Evolutionary conservation across 2,113 vertebrate genomes (phyloP).

Genomic region (Vombatus ursinus): DNA sequence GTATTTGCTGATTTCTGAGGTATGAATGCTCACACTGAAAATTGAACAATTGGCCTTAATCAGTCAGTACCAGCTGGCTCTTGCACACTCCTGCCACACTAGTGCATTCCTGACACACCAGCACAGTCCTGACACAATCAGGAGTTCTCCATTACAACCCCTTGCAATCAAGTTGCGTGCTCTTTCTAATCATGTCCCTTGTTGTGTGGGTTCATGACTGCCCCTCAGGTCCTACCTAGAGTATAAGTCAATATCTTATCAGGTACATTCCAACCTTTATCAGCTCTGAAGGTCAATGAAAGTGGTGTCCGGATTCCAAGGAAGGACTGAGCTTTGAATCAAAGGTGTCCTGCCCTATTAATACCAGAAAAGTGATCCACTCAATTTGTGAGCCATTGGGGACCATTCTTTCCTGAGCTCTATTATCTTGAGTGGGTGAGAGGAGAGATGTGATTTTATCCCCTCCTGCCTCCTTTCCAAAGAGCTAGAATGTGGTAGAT

Average conservation of each 20-base stretch:
- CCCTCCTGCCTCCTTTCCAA: not conserved
- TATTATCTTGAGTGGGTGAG: not conserved
- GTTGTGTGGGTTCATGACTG: not conserved
- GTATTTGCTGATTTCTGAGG: not conserved
- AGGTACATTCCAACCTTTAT: not conserved
- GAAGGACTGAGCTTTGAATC: not conserved
- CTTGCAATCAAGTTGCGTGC: not conserved
- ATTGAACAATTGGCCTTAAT: not conserved
- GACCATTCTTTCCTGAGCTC: not conserved
- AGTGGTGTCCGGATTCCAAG: not conserved
- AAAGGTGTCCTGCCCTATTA: not conserved
- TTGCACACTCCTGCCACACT: no score
- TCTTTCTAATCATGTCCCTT: not conserved
- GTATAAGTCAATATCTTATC: not conserved
- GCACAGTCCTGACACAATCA: no score
- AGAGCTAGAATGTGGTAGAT: not conserved
- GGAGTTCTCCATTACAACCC: not conserved
- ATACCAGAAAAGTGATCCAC: not conserved
- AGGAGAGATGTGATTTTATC: not conserved
- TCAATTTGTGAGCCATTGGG: not conserved
- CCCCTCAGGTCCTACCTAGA: not conserved
- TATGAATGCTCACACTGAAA: not conserved
- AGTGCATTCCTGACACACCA: no score
- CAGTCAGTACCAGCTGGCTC: no score
- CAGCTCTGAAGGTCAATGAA: not conserved